These are phyloP conservation scores for Paramisgurnus dabryanus DNA, from an alignment of 2,113 vertebrate genomes.

Conservation along the genomic window DNA sequence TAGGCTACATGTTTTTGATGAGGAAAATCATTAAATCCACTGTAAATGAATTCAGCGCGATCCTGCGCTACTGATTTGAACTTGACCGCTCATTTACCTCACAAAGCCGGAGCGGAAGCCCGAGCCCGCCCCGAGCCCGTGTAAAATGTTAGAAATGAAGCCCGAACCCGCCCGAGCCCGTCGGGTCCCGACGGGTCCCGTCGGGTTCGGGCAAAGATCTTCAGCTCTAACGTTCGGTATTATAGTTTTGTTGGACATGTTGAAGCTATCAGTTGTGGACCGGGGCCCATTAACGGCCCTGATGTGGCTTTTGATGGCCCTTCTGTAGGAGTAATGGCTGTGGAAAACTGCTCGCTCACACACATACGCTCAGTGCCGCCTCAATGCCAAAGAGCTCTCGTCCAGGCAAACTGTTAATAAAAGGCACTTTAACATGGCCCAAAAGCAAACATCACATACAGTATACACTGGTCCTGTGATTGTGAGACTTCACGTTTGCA, in stretches of 20 bases:
- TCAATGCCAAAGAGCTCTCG: slow-evolving; percentile 35
- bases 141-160: too few species aligned
- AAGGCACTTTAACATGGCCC: slow-evolving; percentile 55
- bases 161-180: too few species aligned
- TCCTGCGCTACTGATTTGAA: too few species aligned
- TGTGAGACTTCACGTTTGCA: slow-evolving; percentile 39
- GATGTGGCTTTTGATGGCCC: slow-evolving; percentile 44
- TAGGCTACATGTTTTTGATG: too few species aligned
- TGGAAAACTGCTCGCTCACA: slow-evolving; percentile 16
- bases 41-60: too few species aligned
- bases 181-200: too few species aligned
- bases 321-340: slow-evolving; percentile 37
- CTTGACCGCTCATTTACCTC: too few species aligned
- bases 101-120: too few species aligned
- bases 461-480: slow-evolving; percentile 39
- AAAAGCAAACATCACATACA: slow-evolving; percentile 51
- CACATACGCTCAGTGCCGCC: background rate
- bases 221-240: slow-evolving; percentile 35
- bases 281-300: slow-evolving; percentile 47
- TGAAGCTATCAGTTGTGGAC: slow-evolving; percentile 51
- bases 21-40: too few species aligned
- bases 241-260: slow-evolving; percentile 35
- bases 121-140: too few species aligned
- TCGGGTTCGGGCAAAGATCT: too few species aligned
- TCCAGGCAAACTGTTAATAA: slow-evolving; percentile 54